phyloP scores from a whole-genome alignment of 2,888 invertebrate species.

The Macrosiphum euphorbiae region DNA sequence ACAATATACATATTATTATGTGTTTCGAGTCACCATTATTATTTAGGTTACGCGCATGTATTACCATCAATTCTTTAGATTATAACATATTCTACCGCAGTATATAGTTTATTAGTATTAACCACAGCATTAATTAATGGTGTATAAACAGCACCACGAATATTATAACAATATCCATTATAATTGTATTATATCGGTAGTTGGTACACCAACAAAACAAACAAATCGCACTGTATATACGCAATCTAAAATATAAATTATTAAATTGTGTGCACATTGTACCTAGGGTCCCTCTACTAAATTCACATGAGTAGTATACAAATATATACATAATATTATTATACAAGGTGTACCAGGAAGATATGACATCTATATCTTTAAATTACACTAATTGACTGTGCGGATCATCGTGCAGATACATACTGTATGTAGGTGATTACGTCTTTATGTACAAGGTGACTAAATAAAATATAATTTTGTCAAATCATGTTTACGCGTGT shows the following conservation, averaged over 20 bases:
- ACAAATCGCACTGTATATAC: neutral
- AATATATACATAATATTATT: neutral
- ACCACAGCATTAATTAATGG: neutral
- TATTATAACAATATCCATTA: neutral
- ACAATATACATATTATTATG: too few relatives aligned
- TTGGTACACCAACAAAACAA: neutral
- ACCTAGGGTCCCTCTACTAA: neutral
- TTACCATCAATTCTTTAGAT: neutral
- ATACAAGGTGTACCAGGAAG: neutral
- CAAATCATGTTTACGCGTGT: neutral
- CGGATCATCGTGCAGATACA: neutral
- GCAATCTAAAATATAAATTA: neutral
- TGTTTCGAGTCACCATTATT: neutral
- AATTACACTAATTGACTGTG: neutral
- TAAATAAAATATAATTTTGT: neutral
- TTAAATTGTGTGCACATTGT: neutral
- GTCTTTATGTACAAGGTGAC: neutral
- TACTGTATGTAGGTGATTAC: neutral
- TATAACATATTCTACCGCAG: neutral
- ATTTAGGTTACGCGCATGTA: neutral
- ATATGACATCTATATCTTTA: neutral
- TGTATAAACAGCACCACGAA: neutral
- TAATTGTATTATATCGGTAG: neutral
- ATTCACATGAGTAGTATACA: neutral
- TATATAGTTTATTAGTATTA: neutral